Evolutionary conservation across 2,113 vertebrate genomes (phyloP).

Genomic region (Aegotheles bennettii): DNA sequence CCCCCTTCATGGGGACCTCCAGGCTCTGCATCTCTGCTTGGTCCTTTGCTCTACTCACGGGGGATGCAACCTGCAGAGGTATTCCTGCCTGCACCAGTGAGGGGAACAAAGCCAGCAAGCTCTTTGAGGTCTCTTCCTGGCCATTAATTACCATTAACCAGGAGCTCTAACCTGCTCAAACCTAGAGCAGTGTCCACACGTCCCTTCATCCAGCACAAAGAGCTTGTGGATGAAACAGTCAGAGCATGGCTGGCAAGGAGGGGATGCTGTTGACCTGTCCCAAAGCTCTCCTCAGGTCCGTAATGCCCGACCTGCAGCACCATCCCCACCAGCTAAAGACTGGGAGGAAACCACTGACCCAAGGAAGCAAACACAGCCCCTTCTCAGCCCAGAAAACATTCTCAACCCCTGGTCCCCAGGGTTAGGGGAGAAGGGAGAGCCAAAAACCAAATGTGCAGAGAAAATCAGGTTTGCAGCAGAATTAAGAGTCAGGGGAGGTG

Average conservation of each 20-base stretch:
- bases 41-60: neutral
- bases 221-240: neutral
- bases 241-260: neutral
- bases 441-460: neutral
- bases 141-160: neutral
- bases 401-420: neutral
- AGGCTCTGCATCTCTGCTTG: neutral
- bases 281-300: accelerated
- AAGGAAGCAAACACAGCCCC: neutral
- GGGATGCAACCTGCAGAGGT: neutral
- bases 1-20: neutral
- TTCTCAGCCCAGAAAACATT: neutral
- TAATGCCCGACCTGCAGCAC: neutral
- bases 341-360: neutral
- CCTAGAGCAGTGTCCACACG: neutral
- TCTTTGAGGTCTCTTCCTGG: neutral
- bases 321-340: neutral
- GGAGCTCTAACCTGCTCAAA: neutral
- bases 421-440: neutral
- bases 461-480: neutral
- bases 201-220: neutral
- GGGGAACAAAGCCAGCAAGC: neutral
- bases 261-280: neutral
- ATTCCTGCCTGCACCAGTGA: neutral
- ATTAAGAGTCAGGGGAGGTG: accelerated